Evolutionary conservation across 1,140 invertebrate genomes (phyloP).

Genomic region (Drosophila nebulosa): DNA sequence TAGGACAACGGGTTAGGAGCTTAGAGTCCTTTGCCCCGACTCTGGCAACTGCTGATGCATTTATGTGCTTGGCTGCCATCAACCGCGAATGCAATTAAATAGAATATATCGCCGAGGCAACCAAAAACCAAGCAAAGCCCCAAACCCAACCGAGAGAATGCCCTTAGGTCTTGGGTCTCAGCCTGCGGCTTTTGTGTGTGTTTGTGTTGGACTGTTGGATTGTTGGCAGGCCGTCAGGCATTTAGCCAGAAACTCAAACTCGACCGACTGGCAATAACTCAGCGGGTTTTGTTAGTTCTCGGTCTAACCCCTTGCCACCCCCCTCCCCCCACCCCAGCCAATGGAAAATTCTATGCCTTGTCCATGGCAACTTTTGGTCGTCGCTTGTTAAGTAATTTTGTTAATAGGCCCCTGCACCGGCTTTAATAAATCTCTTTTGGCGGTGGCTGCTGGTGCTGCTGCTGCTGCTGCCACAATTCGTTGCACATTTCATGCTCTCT

Average conservation of each 20-base stretch:
- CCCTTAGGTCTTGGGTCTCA: background rate
- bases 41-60: background rate
- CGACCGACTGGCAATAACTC: constrained; percentile 68
- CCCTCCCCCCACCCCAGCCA: background rate
- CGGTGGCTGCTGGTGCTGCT: constrained; percentile 4
- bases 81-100: constrained; percentile 72
- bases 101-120: constrained; percentile 58
- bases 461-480: constrained; percentile 68
- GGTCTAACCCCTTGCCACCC: constrained; percentile 7
- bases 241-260: constrained; percentile 52
- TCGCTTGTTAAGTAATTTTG: constrained; percentile 77
- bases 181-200: background rate
- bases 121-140: constrained; percentile 3
- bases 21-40: constrained; percentile 31
- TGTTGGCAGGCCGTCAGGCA: constrained; percentile 19
- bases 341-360: constrained; percentile 17
- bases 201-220: constrained; percentile 2
- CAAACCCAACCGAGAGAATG: constrained; percentile 3
- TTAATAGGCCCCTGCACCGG: constrained; percentile 56
- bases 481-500: constrained; percentile 78
- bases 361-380: constrained; percentile 52
- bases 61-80: constrained; percentile 29
- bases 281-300: constrained; percentile 37
- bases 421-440: constrained; percentile 68
- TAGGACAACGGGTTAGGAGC: constrained; percentile 10